A percentile compares a stretch with the other conserved stretches of the same genome.
These are phyloP conservation scores for Gambusia affinis DNA, from an alignment of 2,113 vertebrate genomes.

Conservation along the genomic window DNA sequence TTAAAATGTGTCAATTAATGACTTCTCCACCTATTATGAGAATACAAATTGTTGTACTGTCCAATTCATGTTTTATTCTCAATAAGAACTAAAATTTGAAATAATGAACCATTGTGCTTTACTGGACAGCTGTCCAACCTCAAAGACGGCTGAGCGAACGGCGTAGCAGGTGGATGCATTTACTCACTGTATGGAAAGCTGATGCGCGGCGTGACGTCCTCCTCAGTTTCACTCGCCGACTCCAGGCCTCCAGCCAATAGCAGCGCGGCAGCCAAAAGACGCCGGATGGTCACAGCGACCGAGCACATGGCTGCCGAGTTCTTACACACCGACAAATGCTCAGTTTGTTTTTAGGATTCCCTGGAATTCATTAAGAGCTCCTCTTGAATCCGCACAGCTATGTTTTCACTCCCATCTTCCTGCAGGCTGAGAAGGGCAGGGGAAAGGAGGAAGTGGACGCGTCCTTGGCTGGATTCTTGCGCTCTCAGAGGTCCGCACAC, in stretches of 20 bases:
- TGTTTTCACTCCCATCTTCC: conserved; percentile 62
- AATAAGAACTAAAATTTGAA: not conserved
- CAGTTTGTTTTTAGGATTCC: conserved; percentile 56
- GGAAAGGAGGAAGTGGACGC: conserved; percentile 16
- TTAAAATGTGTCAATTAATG: not conserved
- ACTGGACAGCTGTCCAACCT: not conserved
- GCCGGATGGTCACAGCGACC: conserved; percentile 33
- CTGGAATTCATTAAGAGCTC: conserved; percentile 57
- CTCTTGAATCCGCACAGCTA: conserved; percentile 39
- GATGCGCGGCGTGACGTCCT: conserved; percentile 77
- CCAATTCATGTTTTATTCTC: not conserved
- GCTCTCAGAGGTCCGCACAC: conserved; percentile 62
- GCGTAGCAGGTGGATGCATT: not conserved
- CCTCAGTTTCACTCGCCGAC: conserved; percentile 54
- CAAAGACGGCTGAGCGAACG: no score
- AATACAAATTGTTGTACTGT: no score
- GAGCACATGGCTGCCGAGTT: conserved; percentile 68
- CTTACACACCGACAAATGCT: conserved; percentile 30
- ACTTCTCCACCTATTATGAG: not conserved
- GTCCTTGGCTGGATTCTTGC: conserved; percentile 67
- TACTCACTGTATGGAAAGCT: conserved; percentile 79
- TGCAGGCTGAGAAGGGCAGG: conserved; percentile 21
- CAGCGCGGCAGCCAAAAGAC: conserved; percentile 56
- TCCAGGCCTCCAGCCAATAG: conserved; percentile 57
- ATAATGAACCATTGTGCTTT: not conserved